phyloP scores from a whole-genome alignment of 2,888 invertebrate genomes.

The Iselma pallidipennis region DNA sequence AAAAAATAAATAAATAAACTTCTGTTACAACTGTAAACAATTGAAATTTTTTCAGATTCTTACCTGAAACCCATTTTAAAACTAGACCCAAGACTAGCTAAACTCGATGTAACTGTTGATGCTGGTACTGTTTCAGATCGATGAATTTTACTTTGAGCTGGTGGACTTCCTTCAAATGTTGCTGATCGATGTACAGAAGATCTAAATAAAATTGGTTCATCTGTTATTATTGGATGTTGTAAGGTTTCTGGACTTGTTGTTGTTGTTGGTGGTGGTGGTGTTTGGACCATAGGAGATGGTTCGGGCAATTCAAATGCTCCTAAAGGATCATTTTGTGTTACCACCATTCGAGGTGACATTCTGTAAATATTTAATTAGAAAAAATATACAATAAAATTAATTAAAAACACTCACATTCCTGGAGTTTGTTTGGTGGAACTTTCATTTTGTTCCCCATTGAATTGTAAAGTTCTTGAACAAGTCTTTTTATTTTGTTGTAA shows the following conservation, averaged over 20 bases:
- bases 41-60: too few relatives aligned
- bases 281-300: slow-evolving; percentile 33
- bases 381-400: neutral
- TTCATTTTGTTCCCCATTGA: slow-evolving; percentile 59
- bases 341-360: slow-evolving; percentile 78
- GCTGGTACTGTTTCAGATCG: slow-evolving; percentile 77
- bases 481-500: slow-evolving; percentile 62
- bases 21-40: too few relatives aligned
- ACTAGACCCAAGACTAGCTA: slow-evolving; percentile 80
- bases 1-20: neutral
- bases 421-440: slow-evolving; percentile 58
- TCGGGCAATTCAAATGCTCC: slow-evolving; percentile 69
- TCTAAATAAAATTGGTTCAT: slow-evolving; percentile 70
- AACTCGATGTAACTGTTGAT: slow-evolving; percentile 72
- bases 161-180: slow-evolving; percentile 60
- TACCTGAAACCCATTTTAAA: slow-evolving; percentile 87
- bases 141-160: slow-evolving; percentile 61
- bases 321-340: slow-evolving; percentile 89
- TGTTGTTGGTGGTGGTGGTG: slow-evolving; percentile 35
- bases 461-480: slow-evolving; percentile 63
- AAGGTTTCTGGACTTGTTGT: slow-evolving; percentile 33
- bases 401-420: slow-evolving; percentile 55
- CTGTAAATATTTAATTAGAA: slow-evolving; percentile 50
- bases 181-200: slow-evolving; percentile 59
- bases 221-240: slow-evolving; percentile 58